Evolutionary conservation across 2,113 vertebrate species (phyloP).

Genomic region (Rhagologus leucostigma): DNA sequence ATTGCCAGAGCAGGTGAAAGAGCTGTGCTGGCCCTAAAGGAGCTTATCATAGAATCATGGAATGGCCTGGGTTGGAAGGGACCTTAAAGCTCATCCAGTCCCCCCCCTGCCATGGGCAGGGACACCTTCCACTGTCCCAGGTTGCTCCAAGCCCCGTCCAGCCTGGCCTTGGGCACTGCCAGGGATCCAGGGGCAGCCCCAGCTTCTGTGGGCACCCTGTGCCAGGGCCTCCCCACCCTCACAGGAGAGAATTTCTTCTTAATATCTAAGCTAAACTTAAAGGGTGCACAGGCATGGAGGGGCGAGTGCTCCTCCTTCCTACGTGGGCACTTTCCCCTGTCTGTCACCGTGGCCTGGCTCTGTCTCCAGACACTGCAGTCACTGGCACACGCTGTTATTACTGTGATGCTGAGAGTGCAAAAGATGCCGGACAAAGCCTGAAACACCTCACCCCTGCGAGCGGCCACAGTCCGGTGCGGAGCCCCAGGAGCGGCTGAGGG

Average conservation of each 20-base stretch:
- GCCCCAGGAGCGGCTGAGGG: not conserved
- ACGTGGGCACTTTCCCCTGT: fast-evolving
- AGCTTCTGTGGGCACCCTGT: not conserved
- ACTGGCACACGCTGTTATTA: not conserved
- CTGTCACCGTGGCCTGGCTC: not conserved
- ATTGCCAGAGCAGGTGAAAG: not conserved
- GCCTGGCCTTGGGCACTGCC: not conserved
- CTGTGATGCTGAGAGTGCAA: fast-evolving
- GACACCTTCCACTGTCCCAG: not conserved
- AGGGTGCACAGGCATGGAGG: fast-evolving
- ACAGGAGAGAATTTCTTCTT: fast-evolving
- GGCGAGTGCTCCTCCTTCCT: not conserved
- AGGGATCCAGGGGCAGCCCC: not conserved
- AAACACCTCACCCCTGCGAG: fast-evolving
- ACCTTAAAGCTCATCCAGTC: not conserved
- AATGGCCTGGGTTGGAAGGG: not conserved
- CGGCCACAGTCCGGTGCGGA: fast-evolving
- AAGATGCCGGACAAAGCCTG: not conserved
- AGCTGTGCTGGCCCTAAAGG: not conserved
- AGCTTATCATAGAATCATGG: not conserved
- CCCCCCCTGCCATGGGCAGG: not conserved
- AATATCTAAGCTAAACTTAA: not conserved
- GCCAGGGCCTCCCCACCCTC: not conserved
- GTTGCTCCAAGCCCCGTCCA: fast-evolving
- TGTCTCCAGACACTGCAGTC: not conserved